Evolutionary conservation across 2,888 invertebrate species (phyloP).

Genomic region (Sphecodes monilicornis): DNA sequence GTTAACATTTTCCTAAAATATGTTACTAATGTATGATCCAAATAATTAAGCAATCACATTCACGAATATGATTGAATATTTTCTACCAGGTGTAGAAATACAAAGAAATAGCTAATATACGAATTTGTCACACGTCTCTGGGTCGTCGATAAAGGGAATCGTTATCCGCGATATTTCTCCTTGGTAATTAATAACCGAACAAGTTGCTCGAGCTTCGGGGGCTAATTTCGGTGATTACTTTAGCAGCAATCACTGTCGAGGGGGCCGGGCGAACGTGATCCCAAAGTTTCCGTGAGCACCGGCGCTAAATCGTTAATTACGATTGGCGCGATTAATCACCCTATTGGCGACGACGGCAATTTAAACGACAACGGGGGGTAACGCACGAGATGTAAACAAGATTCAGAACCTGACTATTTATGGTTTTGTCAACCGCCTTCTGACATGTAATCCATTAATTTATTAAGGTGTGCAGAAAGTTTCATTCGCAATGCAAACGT

Average conservation of each 20-base stretch:
- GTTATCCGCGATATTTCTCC: slow-evolving; percentile 30
- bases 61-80: too few species aligned
- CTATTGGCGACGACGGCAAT: slow-evolving; percentile 60
- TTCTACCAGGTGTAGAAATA: too few species aligned
- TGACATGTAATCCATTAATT: neutral
- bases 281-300: slow-evolving; percentile 54
- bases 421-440: neutral
- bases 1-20: too few species aligned
- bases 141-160: slow-evolving; percentile 38
- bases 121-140: neutral
- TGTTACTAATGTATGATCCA: too few species aligned
- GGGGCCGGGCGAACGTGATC: slow-evolving; percentile 35
- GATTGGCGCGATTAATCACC: slow-evolving; percentile 60
- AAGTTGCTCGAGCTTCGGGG: slow-evolving; percentile 40
- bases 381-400: slow-evolving; percentile 60
- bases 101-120: too few species aligned
- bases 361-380: slow-evolving; percentile 56
- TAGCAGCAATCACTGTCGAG: slow-evolving; percentile 48
- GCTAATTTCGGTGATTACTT: slow-evolving; percentile 57
- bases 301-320: slow-evolving; percentile 59
- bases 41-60: neutral
- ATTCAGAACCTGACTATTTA: slow-evolving; percentile 23
- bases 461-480: neutral
- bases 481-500: neutral
- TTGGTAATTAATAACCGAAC: slow-evolving; percentile 56